Evolutionary conservation across 2,888 invertebrate genomes (phyloP), one percentile per base, ranked within the genome.

Genomic region (Aromia moschata): DNA sequence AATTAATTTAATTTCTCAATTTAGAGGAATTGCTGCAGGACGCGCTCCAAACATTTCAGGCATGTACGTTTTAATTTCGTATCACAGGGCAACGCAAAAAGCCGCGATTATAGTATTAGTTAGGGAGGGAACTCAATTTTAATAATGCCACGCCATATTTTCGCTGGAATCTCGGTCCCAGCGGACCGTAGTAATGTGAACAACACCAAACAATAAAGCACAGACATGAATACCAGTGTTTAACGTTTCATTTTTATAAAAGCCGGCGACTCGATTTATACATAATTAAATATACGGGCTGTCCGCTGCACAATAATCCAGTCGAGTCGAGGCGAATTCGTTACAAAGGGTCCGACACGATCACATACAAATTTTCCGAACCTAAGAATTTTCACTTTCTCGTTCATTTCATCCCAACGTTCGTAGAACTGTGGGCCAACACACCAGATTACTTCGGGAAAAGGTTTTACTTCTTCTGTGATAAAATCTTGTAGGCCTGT

Each of bases 221-320:
- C 17, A 36, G 16, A 33, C 47, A 47, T 15, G 47, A 47, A 37
- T 47, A 12, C 47, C 47, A 7, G 14, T 11, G 20, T 33, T 47
- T 47, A 10, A 47, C 33, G 33, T 47, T 47, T 47, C 33, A 47
- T 47, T 47, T 47, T 31, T 47, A 36, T 47, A 47, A 47, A 47
- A 47, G 47, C 47, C 12, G 36, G 14, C 47, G 18, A 12, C 43
- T 31, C 47, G 47, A 47, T 47, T 47, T 47, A 33, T 37, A 47
- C 47, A 36, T 11, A 37, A 47, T 33, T 47, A 47, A 47, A 33
- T 46, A 46, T 33, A 46, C 31, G 31, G 31, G 33, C 31, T 46
- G 33, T 15, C n/a, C n/a, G n/a, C n/a, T n/a, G n/a, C n/a, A n/a
- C n/a, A n/a, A n/a, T n/a, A n/a, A n/a, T n/a, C n/a, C n/a, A n/a